Evolutionary conservation across 2,888 invertebrate species (phyloP), one percentile per base, ranked within the genome.

Genomic region (Rambutsinella grinnellia): DNA sequence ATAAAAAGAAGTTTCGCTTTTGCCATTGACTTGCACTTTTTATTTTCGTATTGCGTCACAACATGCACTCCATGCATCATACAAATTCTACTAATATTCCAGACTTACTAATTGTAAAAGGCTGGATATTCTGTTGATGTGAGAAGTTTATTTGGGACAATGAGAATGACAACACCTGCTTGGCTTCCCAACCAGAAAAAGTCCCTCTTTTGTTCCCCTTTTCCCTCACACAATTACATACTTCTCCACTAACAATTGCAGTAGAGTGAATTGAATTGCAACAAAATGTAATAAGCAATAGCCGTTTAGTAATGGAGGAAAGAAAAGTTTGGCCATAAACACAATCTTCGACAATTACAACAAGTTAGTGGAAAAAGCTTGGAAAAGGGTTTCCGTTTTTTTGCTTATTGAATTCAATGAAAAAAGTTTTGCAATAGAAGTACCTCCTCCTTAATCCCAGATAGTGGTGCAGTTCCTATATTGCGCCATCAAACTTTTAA

Each of bases 161-260:
- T 36, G 63, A 65, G 36, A n/a, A 53, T 36, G 21, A 66, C 56
- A 58, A 72, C 76, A 76, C 79, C 77, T 81, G 81, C 79, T 76
- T 81, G 81, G 68, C 76, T 80, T 80, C 78, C 65, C 81, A 81
- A 79, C 74, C 81, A 79, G 79, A 81, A 81, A 81, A 79, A 71
- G 66, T 60, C 63, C 51, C 69, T 62, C 62, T 36, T 36, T 36
- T 36, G 36, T 36, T 76, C 72, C 74, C 36, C 36, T 36, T 13
- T 13, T 36, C 13, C 36, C 36, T 36, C 36, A 8, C 36, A 5
- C 36, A 36, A 36, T 36, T 36, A 36, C 36, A 17, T 49, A 49
- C 49, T 19, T 49, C n/a, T 49, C 49, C 49, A 5, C 6, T 17
- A 13, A 49, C 49, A 49, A 49, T 19, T 49, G 19, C n/a, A 49